Percentiles rank a stretch among this genome's conserved stretches.
Conservation (phyloP, 2,113 vertebrate genomes). For the Pionites leucogaster region DNA sequence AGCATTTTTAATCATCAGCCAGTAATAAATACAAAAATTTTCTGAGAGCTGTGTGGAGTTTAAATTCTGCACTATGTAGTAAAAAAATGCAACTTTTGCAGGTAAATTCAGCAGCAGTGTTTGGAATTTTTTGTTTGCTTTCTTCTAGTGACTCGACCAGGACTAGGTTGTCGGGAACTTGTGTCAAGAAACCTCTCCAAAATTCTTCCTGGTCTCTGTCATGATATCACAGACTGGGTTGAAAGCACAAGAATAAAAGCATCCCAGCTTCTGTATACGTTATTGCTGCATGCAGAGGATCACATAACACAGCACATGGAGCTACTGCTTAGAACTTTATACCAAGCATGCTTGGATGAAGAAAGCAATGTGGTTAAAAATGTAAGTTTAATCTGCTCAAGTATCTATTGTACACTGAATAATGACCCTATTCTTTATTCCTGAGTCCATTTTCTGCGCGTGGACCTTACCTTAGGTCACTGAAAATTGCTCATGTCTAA, state of each 20-base stretch:
- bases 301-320: conserved; percentile 91
- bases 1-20: background rate
- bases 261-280: conserved; percentile 81
- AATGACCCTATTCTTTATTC: background rate
- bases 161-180: conserved; percentile 91
- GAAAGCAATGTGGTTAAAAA: conserved; percentile 81
- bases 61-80: background rate
- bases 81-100: background rate
- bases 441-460: background rate
- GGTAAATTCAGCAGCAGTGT: background rate
- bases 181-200: conserved; percentile 89
- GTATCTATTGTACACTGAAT: background rate
- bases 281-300: conserved; percentile 91
- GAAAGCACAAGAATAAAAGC: conserved; percentile 85
- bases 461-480: background rate
- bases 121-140: background rate
- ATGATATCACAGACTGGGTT: conserved; percentile 90
- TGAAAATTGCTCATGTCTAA: background rate
- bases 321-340: conserved; percentile 81
- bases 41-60: background rate
- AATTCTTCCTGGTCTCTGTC: conserved; percentile 85
- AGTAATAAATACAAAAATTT: background rate
- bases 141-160: conserved; percentile 81
- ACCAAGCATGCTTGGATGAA: conserved; percentile 80
- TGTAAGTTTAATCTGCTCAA: conserved; percentile 72